phyloP scores from a whole-genome alignment of 2,888 invertebrate species.

The Phaonia tiefii region DNA sequence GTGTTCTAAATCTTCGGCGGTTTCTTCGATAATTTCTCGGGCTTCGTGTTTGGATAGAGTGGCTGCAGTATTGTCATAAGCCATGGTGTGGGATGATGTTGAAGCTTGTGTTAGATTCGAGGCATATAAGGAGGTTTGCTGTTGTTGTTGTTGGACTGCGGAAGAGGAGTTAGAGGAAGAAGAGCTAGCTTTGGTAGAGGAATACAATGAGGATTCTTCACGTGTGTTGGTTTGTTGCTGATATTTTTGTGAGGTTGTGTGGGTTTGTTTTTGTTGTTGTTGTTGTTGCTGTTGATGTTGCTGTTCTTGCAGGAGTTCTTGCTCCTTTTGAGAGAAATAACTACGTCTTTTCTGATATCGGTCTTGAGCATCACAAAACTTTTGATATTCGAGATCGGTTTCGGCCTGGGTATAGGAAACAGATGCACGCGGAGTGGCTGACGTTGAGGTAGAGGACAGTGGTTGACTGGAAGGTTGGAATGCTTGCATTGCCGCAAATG shows the following conservation, averaged over 20 bases:
- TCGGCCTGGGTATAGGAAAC: conserved; percentile 67
- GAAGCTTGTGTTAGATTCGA: conserved; percentile 69
- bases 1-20: conserved; percentile 77
- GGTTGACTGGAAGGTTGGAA: conserved; percentile 78
- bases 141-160: conserved; percentile 75
- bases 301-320: conserved; percentile 73
- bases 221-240: conserved; percentile 68
- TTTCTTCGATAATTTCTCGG: conserved; percentile 76
- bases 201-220: conserved; percentile 68
- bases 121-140: conserved; percentile 68
- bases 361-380: conserved; percentile 75
- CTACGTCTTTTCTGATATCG: conserved; percentile 77
- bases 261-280: conserved; percentile 68
- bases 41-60: conserved; percentile 69
- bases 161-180: conserved; percentile 77
- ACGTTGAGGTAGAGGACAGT: conserved; percentile 65
- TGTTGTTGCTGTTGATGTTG: conserved; percentile 65
- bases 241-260: conserved; percentile 64
- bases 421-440: conserved; percentile 71
- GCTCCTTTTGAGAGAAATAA: conserved; percentile 77
- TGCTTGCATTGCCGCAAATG: conserved; percentile 80
- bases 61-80: conserved; percentile 45
- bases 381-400: conserved; percentile 74
- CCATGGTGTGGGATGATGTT: conserved; percentile 66
- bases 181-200: conserved; percentile 73